Conservation (phyloP, 2,888 invertebrate species). For the Agrotis ipsilon region DNA sequence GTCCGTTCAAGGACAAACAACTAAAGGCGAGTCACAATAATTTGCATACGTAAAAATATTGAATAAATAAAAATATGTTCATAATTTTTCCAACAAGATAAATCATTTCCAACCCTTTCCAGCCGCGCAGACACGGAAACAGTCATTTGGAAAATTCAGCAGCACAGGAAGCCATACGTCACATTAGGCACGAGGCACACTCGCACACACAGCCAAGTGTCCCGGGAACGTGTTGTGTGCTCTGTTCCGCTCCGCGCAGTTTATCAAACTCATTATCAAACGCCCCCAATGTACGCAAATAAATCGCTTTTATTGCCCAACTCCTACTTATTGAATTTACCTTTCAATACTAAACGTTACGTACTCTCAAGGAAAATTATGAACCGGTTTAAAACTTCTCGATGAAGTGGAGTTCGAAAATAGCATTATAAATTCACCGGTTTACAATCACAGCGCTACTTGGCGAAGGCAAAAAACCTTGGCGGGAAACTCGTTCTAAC, state of each 20-base stretch:
- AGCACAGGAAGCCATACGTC: constrained; percentile 63
- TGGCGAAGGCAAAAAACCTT: constrained; percentile 86
- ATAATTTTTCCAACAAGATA: constrained; percentile 47
- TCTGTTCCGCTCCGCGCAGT: constrained; percentile 39
- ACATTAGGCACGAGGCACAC: constrained; percentile 60
- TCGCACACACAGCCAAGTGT: constrained; percentile 49
- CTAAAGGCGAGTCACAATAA: background rate
- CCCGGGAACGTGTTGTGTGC: constrained; percentile 51
- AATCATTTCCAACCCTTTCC: constrained; percentile 59
- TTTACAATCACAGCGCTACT: constrained; percentile 91
- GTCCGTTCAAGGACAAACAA: background rate
- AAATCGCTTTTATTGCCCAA: constrained; percentile 63
- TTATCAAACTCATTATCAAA: constrained; percentile 57
- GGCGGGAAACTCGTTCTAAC: constrained; percentile 89
- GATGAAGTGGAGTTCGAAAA: constrained; percentile 90
- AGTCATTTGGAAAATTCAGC: constrained; percentile 67
- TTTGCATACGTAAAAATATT: constrained; percentile 39
- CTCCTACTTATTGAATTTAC: constrained; percentile 73
- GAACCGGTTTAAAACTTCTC: constrained; percentile 88
- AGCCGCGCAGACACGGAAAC: constrained; percentile 59
- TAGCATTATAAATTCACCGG: constrained; percentile 91
- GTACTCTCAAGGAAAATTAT: constrained; percentile 85
- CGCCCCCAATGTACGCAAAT: constrained; percentile 58
- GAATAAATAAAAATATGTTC: constrained; percentile 39
- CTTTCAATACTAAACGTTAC: constrained; percentile 77